These are phyloP conservation scores for Alca torda DNA, from an alignment of 2,797 vertebrate species.

Conservation along the genomic window DNA sequence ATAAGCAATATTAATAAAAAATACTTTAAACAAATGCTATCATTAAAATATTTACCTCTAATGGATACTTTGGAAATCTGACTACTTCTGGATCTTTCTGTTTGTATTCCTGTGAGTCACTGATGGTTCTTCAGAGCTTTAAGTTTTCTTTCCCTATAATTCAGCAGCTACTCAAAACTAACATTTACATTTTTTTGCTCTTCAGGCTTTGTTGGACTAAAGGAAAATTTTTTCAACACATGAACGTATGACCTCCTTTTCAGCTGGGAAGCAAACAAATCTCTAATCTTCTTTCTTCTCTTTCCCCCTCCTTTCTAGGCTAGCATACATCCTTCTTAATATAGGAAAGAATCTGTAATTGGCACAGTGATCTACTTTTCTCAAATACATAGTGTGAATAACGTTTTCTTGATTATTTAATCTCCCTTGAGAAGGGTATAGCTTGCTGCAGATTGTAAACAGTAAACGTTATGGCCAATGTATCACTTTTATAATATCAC, in stretches of 20 bases:
- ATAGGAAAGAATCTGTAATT: conserved; percentile 17
- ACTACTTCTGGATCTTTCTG: not conserved
- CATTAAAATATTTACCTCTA: not conserved
- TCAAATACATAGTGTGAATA: not conserved
- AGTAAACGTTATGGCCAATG: conserved; percentile 41
- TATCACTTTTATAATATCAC: conserved; percentile 60
- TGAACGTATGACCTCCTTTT: not conserved
- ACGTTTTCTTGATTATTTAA: conserved; percentile 35
- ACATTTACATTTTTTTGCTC: not conserved
- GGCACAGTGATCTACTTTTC: not conserved
- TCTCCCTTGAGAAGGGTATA: conserved; percentile 51
- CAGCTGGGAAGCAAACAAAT: not conserved
- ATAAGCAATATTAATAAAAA: not conserved
- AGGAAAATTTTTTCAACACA: not conserved
- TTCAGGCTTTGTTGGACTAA: conserved; percentile 4
- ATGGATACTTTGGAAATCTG: not conserved
- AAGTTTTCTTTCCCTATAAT: conserved; percentile 9
- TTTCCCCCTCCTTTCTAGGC: not conserved
- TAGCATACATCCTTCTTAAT: not conserved
- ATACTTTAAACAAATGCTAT: not conserved
- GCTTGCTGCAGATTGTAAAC: conserved; percentile 57
- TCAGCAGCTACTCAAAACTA: conserved; percentile 51
- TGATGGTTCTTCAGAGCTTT: conserved; percentile 7
- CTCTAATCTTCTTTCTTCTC: not conserved
- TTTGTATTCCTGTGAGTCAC: not conserved